Base-by-base conservation (phyloP, 2,888 invertebrate species). In the Agelastica alni region DNA sequence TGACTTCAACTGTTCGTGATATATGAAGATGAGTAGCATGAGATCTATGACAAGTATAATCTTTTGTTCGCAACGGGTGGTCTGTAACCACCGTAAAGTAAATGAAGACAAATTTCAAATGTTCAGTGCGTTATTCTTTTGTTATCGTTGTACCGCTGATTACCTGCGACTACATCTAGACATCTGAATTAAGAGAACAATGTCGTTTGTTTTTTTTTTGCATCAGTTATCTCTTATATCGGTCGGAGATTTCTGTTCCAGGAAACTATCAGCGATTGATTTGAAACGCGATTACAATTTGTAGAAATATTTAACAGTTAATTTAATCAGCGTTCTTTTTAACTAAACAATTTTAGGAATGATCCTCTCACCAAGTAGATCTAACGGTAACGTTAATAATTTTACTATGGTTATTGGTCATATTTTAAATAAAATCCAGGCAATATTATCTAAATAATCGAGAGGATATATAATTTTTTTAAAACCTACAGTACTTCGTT, bases 81-180 rank as follows among this genome's bases (percentile, higher is more conserved):
- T 62, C 72, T 63, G 68, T 69, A 72, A 73, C 72, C 73, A 70
- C 70, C 62, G 70, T 67, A 68, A n/a, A 66, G 70, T 69, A 76
- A 77, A 77, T 77, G 76, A 77, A 77, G 76, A 77, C 76, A 76
- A 77, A 76, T 76, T 76, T 72, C 61, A 64, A 62, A 56, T 53
- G 57, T 57, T 60, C 47, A 45, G 63, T 65, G 20, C 37, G 60
- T 65, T 58, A 52, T 57, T 52, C 51, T 61, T 63, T 63, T 64
- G 57, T 59, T 59, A 56, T 53, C 22, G 57, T 18, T 59, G 62
- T 65, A 63, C 62, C 70, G 70, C 70, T 73, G 73, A 75, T 75
- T 75, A 67, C 70, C 65, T 67, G 64, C 70, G 71, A 73, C 66
- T 66, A 65, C 59, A 55, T 49, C 46, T 49, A 61, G 63, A 67